Evolutionary conservation across 2,888 invertebrate species (phyloP), one percentile per base, ranked within the genome.

Genomic region (Amaurobius ferox): DNA sequence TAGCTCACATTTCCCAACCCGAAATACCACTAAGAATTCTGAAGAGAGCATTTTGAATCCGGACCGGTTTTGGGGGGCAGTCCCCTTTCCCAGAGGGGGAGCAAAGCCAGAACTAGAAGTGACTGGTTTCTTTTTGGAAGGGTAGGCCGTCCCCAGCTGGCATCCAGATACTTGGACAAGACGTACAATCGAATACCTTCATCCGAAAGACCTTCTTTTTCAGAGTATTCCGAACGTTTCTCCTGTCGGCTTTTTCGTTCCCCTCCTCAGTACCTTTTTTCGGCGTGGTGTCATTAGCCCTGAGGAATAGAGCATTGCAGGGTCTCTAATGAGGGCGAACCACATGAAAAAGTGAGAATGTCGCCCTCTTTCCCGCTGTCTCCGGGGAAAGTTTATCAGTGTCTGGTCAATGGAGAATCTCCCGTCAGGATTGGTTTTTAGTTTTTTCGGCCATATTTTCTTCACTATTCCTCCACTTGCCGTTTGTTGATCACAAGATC

Each of bases 121-220:
- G 72, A 79, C 79, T 79, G 72, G 79, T 79, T 79, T 28, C 23
- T 26, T 30, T 35, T 35, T 19, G 26, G 68, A 68, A 68, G 68
- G 68, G 68, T 68, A 40, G 23, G 55, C 76, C 76, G 1, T 23
- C 66, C 70, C 68, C 83, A 83, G 83, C 83, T 83, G 83, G 71
- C 71, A 70, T 76, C 70, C 81, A 81, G 64, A 76, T 74, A 64
- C 30, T 23, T 64, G 11, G 40, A 28, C 35, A 23, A 26, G 7
- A 68, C 55, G 16, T 44, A 55, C 23, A 39, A 68, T 26, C 16
- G 68, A 39, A 68, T 40, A 32, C 40, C 40, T 68, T 68, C 40
- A 40, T 68, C 23, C 19, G 23, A 23, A 11, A 55, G 55, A n/a
- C n/a, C n/a, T n/a, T n/a, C n/a, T n/a, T n/a, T 16, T 55, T 55